Percentiles rank a stretch among this genome's conserved stretches.
Evolutionary conservation across 1,140 invertebrate genomes (phyloP).

Genomic region (Papilio xuthus): DNA sequence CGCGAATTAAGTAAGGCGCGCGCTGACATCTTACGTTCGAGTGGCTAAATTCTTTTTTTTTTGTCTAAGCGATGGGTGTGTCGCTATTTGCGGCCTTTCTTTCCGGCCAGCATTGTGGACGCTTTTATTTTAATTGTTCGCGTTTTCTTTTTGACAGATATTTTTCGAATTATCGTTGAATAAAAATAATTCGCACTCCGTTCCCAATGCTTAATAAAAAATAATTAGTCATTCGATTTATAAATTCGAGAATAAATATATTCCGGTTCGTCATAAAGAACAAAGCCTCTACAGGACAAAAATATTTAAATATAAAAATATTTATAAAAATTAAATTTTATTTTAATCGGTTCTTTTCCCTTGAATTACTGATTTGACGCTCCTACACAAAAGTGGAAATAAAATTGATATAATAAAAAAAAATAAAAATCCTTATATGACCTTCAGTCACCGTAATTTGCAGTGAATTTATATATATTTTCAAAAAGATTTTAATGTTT

Average conservation of each 20-base stretch:
- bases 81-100: conserved; percentile 53
- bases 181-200: not conserved
- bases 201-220: not conserved
- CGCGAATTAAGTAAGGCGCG: conserved; percentile 69
- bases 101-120: conserved; percentile 48
- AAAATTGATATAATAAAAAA: no score
- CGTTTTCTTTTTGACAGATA: conserved; percentile 43
- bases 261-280: not conserved
- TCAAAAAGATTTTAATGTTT: not conserved
- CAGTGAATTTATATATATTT: no score
- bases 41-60: conserved; percentile 59
- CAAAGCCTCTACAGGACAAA: not conserved
- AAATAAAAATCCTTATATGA: no score
- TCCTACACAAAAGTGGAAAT: no score
- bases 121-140: conserved; percentile 65
- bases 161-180: conserved; percentile 35
- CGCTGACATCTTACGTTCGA: conserved; percentile 63
- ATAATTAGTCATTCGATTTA: conserved; percentile 2
- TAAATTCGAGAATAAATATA: not conserved
- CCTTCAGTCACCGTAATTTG: no score
- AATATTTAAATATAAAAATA: no score
- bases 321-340: no score
- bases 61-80: conserved; percentile 50
- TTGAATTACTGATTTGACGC: no score
- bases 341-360: no score